Evolutionary conservation across 2,888 invertebrate species (phyloP).

Genomic region (Lochmaea capreae): DNA sequence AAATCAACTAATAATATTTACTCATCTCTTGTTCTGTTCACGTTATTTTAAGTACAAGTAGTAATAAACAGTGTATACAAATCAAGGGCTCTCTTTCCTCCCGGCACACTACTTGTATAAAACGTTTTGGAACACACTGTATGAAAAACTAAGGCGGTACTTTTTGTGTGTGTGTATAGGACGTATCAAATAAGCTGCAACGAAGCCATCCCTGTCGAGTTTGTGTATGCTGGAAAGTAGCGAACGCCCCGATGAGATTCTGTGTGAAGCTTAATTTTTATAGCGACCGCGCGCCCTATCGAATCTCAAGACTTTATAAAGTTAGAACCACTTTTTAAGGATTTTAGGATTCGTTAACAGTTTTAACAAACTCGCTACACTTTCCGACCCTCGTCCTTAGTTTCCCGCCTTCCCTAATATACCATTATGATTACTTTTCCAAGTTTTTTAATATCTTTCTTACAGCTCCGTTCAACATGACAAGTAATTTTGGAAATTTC

Average conservation of each 20-base stretch:
- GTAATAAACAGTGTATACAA: too few species aligned
- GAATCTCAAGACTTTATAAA: constrained; percentile 63
- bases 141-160: too few species aligned
- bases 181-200: too few species aligned
- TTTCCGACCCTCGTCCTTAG: constrained; percentile 55
- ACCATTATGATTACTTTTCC: constrained; percentile 61
- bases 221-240: constrained; percentile 63
- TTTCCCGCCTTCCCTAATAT: constrained; percentile 50
- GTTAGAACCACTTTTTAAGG: constrained; percentile 64
- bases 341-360: constrained; percentile 66
- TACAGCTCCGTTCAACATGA: constrained; percentile 61
- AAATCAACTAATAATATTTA: too few species aligned
- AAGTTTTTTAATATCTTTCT: constrained; percentile 64
- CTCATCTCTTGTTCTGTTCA: too few species aligned
- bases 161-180: too few species aligned
- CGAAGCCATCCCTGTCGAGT: constrained; percentile 42
- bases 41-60: too few species aligned
- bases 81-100: too few species aligned
- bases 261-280: constrained; percentile 65
- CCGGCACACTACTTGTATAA: too few species aligned
- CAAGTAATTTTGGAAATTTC: constrained; percentile 61
- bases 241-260: constrained; percentile 61
- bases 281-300: constrained; percentile 60
- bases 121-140: too few species aligned
- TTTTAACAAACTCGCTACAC: constrained; percentile 65